Evolutionary conservation across 2,113 vertebrate genomes (phyloP), one percentile per base, ranked within the genome.

Genomic region (Cyprinodon variegatus): DNA sequence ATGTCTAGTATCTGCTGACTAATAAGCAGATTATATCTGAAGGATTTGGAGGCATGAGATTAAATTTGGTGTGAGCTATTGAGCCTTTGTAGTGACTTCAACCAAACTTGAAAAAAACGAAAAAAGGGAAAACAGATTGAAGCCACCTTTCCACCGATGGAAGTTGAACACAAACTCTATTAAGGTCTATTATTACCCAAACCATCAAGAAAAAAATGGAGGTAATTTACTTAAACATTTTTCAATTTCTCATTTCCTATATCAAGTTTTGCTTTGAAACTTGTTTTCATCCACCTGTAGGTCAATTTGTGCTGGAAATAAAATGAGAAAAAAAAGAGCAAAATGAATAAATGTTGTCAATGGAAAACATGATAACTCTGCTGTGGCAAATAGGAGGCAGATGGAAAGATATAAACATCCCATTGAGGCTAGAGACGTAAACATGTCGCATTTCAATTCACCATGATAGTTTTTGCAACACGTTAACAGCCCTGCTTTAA

Each of bases 341-440:
- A 60, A 57, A 68, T 41, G 40, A n/a, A 66, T 67, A 81, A 64
- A 64, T 66, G 60, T 3, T 20, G 73, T 73, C 79, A 59, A 78
- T 63, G 79, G 74, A 77, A 84, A 80, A 65, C 41, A 17, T 46
- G 65, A 68, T 53, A 45, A 6, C 60, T 81, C 22, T 70, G 62
- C 29, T n/a, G 40, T n/a, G 76, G 45, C 50, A 76, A 77, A 79
- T 41, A 46, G 40, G 65, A 82, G 64, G 57, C 72, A 78, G 83
- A 81, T 70, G 70, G 45, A 59, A 70, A 61, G 66, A 79, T 15
- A 6, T 2, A 15, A 48, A 68, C 50, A 3, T 66, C 22, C 39
- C 81, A 65, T 41, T 45, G 65, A 43, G 62, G 36, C 75, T 15
- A 3, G 63, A 15, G 79, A 79, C 36, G 66, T 68, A 79, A 70